These are phyloP conservation scores for Chiridota heheva DNA, from an alignment of 35 echinoderm and acorn worm genomes.

Conservation along the genomic window DNA sequence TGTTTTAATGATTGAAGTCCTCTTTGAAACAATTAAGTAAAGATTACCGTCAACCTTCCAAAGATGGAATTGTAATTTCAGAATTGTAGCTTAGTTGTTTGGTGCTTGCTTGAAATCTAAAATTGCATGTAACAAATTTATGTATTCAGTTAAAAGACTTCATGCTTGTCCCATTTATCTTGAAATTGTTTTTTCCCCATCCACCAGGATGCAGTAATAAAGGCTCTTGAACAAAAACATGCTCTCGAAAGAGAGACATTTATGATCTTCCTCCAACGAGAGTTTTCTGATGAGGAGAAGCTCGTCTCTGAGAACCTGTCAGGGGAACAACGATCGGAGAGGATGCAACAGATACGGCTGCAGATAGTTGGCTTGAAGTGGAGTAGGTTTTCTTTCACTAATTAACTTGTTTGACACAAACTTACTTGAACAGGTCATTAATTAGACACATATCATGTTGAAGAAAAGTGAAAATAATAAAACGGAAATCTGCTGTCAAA, in stretches of 20 bases:
- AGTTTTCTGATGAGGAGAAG: conserved; percentile 63
- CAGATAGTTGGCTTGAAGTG: conserved; percentile 26
- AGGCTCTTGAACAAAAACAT: conserved; percentile 83
- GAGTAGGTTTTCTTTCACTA: conserved; percentile 66
- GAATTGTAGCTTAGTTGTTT: no score
- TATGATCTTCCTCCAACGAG: conserved; percentile 44
- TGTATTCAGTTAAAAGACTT: neutral
- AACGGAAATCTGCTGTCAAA: no score
- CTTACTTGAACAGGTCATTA: neutral
- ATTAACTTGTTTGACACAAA: neutral
- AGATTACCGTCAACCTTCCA: no score
- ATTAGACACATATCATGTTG: no score
- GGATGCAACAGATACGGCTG: conserved; percentile 57
- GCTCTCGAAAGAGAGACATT: conserved; percentile 65
- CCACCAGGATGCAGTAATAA: conserved; percentile 76
- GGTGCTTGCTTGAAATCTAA: no score
- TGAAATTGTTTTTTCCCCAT: neutral
- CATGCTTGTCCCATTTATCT: neutral
- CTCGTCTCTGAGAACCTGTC: conserved; percentile 64
- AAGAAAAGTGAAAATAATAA: no score
- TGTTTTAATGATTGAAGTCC: no score
- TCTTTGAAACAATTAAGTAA: no score
- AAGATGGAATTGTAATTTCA: no score
- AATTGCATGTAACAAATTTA: no score
- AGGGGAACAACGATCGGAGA: conserved; percentile 70